Evolutionary conservation across 2,113 vertebrate genomes (phyloP).

Genomic region (Cyphomyrus plagiostoma): DNA sequence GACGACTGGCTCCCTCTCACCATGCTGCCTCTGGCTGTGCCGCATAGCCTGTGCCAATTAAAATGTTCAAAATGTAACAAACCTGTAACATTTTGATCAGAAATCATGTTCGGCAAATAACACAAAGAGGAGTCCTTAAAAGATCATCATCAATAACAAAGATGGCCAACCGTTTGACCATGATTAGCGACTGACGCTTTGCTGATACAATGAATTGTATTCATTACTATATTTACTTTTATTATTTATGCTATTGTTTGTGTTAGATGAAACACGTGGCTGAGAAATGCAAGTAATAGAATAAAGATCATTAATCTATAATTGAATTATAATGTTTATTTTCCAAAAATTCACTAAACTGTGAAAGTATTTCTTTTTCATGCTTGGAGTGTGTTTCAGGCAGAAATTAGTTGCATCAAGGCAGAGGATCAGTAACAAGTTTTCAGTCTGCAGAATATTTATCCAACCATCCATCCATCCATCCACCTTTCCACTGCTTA

Average conservation of each 20-base stretch:
- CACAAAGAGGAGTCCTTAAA: background rate
- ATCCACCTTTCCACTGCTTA: background rate
- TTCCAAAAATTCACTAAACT: background rate
- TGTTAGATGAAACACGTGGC: background rate
- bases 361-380: background rate
- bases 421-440: background rate
- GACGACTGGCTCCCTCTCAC: background rate
- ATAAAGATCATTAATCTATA: background rate
- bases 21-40: background rate
- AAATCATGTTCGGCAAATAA: background rate
- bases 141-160: background rate
- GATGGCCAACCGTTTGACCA: background rate
- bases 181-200: background rate
- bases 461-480: background rate
- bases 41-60: background rate
- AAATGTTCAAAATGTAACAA: background rate
- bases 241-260: background rate
- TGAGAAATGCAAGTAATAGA: background rate
- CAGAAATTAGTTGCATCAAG: background rate
- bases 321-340: background rate
- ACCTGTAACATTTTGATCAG: background rate
- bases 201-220: background rate
- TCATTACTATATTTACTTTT: background rate
- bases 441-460: background rate
- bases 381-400: background rate